These are phyloP conservation scores for Dendrocincla tyrannina DNA, from an alignment of 2,797 vertebrate species.

Conservation along the genomic window DNA sequence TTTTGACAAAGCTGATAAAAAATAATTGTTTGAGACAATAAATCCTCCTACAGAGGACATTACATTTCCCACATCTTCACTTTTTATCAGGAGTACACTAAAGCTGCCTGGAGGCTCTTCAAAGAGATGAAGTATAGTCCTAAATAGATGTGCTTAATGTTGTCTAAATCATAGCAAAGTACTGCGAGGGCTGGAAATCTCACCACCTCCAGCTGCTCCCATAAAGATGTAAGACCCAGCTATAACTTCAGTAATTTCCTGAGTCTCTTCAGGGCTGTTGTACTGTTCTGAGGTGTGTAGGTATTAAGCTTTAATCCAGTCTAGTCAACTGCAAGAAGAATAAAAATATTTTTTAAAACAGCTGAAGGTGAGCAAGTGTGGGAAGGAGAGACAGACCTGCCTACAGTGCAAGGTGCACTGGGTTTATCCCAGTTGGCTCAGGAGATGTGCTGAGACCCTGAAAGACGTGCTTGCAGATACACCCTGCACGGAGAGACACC, in stretches of 20 bases:
- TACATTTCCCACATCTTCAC: conserved; percentile 44
- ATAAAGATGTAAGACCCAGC: not conserved
- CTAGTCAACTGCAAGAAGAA: not conserved
- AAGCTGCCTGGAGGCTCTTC: conserved; percentile 60
- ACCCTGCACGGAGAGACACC: accelerated
- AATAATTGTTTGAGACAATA: conserved; percentile 46
- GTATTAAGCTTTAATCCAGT: conserved; percentile 12
- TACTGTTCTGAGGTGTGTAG: conserved; percentile 4
- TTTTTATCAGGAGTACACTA: conserved; percentile 65
- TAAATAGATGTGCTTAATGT: conserved; percentile 56
- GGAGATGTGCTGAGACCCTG: not conserved
- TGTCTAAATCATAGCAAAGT: conserved; percentile 63
- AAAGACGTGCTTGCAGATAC: not conserved
- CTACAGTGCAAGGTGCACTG: not conserved
- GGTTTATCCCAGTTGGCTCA: not conserved
- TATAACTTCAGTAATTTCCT: conserved; percentile 33
- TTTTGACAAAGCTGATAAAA: conserved; percentile 64
- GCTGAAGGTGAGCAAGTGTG: not conserved
- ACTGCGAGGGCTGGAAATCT: conserved; percentile 47
- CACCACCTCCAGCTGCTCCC: conserved; percentile 20
- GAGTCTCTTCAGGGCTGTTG: conserved; percentile 21
- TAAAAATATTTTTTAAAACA: not conserved
- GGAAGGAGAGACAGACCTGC: not conserved
- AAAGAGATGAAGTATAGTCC: conserved; percentile 41
- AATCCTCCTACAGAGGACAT: conserved; percentile 36